A percentile compares a stretch with the other conserved stretches of the same genome.
Conservation (phyloP, 37 sponge, comb jelly and placozoan genomes). For the Theonella swinhoei region DNA sequence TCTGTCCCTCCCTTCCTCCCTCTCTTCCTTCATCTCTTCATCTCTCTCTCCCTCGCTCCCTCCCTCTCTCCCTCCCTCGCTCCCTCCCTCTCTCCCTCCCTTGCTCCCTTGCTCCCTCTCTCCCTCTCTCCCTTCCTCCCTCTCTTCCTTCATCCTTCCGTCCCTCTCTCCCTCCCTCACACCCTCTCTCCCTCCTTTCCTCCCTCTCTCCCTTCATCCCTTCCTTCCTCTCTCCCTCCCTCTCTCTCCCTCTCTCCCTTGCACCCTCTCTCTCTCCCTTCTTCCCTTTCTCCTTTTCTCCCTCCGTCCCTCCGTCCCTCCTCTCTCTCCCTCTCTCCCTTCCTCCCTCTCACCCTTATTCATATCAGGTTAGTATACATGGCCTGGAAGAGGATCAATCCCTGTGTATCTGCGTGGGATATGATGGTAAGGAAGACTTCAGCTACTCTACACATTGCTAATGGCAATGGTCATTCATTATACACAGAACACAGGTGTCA, state of each 20-base stretch:
- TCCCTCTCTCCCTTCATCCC: neutral
- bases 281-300: neutral
- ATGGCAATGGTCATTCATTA: neutral
- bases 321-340: constrained; percentile 10
- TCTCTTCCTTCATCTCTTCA: constrained; percentile 2
- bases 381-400: neutral
- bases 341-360: neutral
- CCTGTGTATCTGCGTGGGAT: neutral
- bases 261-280: neutral
- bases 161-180: neutral
- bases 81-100: neutral
- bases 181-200: neutral
- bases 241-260: neutral
- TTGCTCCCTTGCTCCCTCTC: neutral
- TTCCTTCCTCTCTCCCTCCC: neutral
- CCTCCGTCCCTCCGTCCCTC: too few species aligned
- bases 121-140: neutral
- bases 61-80: neutral
- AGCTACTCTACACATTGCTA: neutral
- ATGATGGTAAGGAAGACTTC: neutral
- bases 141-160: neutral
- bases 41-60: neutral
- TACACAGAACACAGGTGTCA: neutral
- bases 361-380: neutral
- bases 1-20: neutral